Evolutionary conservation across 2,113 vertebrate genomes (phyloP).

Genomic region (Callaeas wilsoni): DNA sequence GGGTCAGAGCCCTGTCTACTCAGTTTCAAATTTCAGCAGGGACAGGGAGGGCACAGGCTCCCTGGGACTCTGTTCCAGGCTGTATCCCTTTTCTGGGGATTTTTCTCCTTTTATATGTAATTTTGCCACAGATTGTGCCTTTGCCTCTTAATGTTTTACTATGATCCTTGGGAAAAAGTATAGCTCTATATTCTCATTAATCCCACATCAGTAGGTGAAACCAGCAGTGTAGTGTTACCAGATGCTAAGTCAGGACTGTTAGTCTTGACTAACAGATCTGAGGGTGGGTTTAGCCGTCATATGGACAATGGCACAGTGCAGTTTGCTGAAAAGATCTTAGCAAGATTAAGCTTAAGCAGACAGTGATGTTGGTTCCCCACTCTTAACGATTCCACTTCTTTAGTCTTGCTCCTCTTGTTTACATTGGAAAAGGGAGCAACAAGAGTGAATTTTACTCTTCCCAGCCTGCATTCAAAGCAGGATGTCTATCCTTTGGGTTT

Average conservation of each 20-base stretch:
- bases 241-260: neutral
- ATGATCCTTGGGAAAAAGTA: neutral
- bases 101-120: neutral
- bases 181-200: neutral
- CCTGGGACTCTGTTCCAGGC: neutral
- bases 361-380: neutral
- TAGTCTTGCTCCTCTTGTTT: neutral
- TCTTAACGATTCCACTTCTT: neutral
- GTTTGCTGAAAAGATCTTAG: neutral
- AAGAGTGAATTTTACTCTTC: neutral
- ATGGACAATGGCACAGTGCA: neutral
- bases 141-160: neutral
- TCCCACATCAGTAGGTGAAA: neutral
- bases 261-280: neutral
- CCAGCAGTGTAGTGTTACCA: neutral
- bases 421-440: neutral
- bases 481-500: neutral
- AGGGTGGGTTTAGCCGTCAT: neutral
- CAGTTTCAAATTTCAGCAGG: neutral
- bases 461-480: neutral
- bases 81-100: neutral
- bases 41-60: neutral
- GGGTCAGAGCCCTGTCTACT: neutral
- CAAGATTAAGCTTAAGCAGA: neutral
- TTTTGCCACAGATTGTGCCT: neutral